Percentiles rank a stretch among this genome's conserved stretches.
Conservation (phyloP, 2,888 invertebrate species). For the Anticlea derivata region DNA sequence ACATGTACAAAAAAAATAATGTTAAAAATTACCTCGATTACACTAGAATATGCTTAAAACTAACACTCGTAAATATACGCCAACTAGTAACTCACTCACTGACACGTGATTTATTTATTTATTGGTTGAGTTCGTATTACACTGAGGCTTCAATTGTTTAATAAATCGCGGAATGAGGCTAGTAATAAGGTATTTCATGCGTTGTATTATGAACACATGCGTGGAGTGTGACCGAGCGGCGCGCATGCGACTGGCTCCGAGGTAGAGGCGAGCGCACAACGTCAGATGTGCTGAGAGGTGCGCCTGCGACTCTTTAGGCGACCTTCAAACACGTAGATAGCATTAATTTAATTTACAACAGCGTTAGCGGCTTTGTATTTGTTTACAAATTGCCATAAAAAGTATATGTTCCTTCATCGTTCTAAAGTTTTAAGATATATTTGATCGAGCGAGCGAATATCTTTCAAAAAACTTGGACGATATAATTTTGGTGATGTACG, state of each 20-base stretch:
- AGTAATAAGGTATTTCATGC: not conserved
- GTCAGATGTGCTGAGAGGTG: constrained; percentile 44
- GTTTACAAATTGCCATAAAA: constrained; percentile 15
- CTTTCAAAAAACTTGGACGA: too few relatives aligned
- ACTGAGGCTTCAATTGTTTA: constrained; percentile 9
- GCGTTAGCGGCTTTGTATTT: constrained; percentile 17
- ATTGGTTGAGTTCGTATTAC: not conserved
- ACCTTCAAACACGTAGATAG: constrained; percentile 44
- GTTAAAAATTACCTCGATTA: constrained; percentile 33
- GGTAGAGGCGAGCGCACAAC: not conserved
- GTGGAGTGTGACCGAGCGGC: constrained; percentile 30
- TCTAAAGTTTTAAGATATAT: constrained; percentile 2
- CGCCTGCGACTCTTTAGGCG: constrained; percentile 39
- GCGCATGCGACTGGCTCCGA: constrained; percentile 49
- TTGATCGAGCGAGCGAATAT: too few relatives aligned
- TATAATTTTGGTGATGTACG: too few relatives aligned
- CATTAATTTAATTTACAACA: constrained; percentile 35
- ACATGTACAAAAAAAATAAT: constrained; percentile 24
- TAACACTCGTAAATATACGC: not conserved
- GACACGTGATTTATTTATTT: constrained; percentile 4
- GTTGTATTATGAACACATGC: constrained; percentile 7
- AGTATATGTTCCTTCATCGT: constrained; percentile 33
- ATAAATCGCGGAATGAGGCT: constrained; percentile 19
- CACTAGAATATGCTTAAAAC: constrained; percentile 7
- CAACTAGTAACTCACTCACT: constrained; percentile 5